A percentile compares a stretch with the other conserved stretches of the same genome.
These are phyloP conservation scores for Agapostemon virescens DNA, from an alignment of 2,888 invertebrate species.

Conservation along the genomic window DNA sequence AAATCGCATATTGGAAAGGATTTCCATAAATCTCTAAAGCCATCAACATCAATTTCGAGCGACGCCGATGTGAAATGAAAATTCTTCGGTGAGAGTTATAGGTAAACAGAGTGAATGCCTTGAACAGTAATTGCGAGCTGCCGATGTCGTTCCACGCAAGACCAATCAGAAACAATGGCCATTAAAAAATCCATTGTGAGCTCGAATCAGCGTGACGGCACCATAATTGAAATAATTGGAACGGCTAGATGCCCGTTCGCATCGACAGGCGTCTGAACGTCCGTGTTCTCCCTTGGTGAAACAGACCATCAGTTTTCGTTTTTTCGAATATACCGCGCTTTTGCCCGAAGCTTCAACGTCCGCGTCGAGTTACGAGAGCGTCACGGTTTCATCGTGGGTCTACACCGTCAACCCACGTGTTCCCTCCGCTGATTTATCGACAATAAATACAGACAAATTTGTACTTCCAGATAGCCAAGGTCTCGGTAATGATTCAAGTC, in stretches of 20 bases:
- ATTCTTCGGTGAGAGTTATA: not conserved
- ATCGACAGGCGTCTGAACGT: slow-evolving; percentile 23
- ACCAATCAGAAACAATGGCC: slow-evolving; percentile 39
- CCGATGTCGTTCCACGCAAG: slow-evolving; percentile 26
- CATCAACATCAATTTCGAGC: not conserved
- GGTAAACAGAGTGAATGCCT: slow-evolving; percentile 3
- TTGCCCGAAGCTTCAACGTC: slow-evolving; percentile 31
- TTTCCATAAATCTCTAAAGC: not conserved
- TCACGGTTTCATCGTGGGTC: slow-evolving; percentile 45
- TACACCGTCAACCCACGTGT: slow-evolving; percentile 41
- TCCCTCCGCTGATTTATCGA: slow-evolving; percentile 43
- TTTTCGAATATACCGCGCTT: slow-evolving; percentile 26
- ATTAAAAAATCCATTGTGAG: slow-evolving; percentile 44
- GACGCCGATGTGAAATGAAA: not conserved
- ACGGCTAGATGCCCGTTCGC: slow-evolving; percentile 39
- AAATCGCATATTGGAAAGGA: not conserved
- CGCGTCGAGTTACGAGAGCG: slow-evolving; percentile 40
- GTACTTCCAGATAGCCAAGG: slow-evolving; percentile 7
- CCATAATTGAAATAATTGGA: slow-evolving; percentile 57
- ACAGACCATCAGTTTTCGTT: not conserved
- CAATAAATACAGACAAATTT: slow-evolving; percentile 35
- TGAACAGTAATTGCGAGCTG: slow-evolving; percentile 30
- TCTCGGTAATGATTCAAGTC: slow-evolving; percentile 24
- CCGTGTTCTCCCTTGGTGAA: slow-evolving; percentile 2
- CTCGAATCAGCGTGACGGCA: slow-evolving; percentile 49